Evolutionary conservation across 1,140 invertebrate species (phyloP).

Genomic region (Battus philenor): DNA sequence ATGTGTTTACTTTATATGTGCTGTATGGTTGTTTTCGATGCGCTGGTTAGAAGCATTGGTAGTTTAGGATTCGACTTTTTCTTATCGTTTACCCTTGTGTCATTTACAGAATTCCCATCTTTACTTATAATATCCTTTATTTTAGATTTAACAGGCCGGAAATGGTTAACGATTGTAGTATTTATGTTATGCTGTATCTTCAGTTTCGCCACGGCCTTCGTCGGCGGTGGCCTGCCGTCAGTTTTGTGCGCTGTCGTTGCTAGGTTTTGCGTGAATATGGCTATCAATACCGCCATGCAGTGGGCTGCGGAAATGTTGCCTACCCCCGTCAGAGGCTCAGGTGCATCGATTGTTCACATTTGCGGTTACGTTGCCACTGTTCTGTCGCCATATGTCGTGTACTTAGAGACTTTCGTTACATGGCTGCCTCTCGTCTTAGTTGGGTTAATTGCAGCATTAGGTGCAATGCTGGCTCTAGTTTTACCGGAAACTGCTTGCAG

Average conservation of each 20-base stretch:
- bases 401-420: constrained; percentile 39
- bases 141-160: constrained; percentile 52
- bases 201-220: constrained; percentile 38
- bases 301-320: constrained; percentile 72
- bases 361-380: constrained; percentile 66
- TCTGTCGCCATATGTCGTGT: constrained; percentile 52
- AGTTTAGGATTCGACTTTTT: constrained; percentile 52
- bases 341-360: constrained; percentile 78
- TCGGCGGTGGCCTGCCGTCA: constrained; percentile 37
- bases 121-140: constrained; percentile 45
- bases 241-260: constrained; percentile 49
- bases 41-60: constrained; percentile 48
- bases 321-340: constrained; percentile 80
- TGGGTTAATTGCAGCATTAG: constrained; percentile 81
- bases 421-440: constrained; percentile 84
- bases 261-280: constrained; percentile 53
- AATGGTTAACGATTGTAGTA: constrained; percentile 34
- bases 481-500: constrained; percentile 86
- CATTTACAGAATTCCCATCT: constrained; percentile 58
- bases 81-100: constrained; percentile 52
- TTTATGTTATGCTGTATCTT: constrained; percentile 39
- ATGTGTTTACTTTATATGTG: constrained; percentile 48
- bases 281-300: constrained; percentile 39
- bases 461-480: constrained; percentile 80
- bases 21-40: constrained; percentile 46